Evolutionary conservation across 35 echinoderm and acorn worm genomes (phyloP).

Genomic region (Holothuria glaberrima): DNA sequence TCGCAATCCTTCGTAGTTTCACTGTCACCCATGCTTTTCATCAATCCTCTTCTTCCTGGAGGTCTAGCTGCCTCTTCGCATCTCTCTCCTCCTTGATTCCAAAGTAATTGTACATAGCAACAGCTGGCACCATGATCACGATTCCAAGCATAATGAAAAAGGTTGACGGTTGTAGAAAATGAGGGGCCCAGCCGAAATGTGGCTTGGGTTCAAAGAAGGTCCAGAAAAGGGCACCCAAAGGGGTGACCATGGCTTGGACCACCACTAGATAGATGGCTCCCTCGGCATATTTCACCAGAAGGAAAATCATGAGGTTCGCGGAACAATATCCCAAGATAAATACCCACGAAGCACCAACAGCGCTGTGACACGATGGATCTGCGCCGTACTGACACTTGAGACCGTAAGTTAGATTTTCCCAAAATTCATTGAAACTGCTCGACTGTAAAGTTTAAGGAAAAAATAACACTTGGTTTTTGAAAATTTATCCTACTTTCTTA

Average conservation of each 20-base stretch:
- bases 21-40: too few species aligned
- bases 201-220: slow-evolving; percentile 72
- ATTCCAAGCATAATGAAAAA: slow-evolving; percentile 85
- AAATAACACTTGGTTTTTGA: not conserved
- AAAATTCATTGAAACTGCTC: slow-evolving; percentile 60
- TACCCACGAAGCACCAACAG: slow-evolving; percentile 61
- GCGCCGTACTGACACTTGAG: slow-evolving; percentile 82
- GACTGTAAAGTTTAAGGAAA: slow-evolving; percentile 66
- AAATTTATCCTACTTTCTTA: not conserved
- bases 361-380: slow-evolving; percentile 59
- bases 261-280: slow-evolving; percentile 92
- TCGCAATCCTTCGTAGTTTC: too few species aligned
- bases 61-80: too few species aligned
- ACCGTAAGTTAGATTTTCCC: slow-evolving; percentile 70
- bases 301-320: slow-evolving; percentile 87
- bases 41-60: too few species aligned
- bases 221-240: slow-evolving; percentile 87
- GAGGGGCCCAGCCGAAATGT: slow-evolving; percentile 54
- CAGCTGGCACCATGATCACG: slow-evolving; percentile 85
- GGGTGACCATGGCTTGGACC: slow-evolving; percentile 88
- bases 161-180: slow-evolving; percentile 71
- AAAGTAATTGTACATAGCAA: slow-evolving; percentile 96
- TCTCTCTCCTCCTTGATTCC: slow-evolving; percentile 59
- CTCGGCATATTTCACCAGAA: slow-evolving; percentile 89
- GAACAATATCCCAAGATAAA: slow-evolving; percentile 84